Base-by-base conservation (phyloP, 2,113 vertebrate genomes). In the Platysternon megacephalum region DNA sequence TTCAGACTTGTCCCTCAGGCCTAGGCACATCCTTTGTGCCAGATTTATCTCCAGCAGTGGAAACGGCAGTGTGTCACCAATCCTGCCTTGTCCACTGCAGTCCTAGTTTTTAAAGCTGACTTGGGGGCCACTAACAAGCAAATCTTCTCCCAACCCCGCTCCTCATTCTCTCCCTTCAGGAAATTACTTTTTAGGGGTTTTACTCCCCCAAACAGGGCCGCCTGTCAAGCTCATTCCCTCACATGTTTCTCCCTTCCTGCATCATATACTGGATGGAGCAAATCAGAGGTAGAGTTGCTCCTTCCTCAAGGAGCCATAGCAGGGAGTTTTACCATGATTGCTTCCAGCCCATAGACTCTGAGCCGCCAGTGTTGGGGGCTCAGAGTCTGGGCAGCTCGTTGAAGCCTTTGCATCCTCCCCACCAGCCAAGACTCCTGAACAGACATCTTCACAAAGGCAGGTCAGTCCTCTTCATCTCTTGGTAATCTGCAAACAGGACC, bases 371-470 rank as follows among this genome's bases (percentile, higher is more conserved):
- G 26, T 24, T 56, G 9, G 49, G 65, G 48, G 26, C 26, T 48
- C 8, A 2, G 82, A 16, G 53, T 22, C 26, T 17, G 68, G 49
- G 82, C 53, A 61, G 87, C 42, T 78, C 35, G 19, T 21, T 48
- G 53, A 82, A 58, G 26, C 79, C 82, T n/a, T 53, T 86, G 79
- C 29, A 74, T 48, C 42, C 85, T 52, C 28, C 6, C 76, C 2
- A 2, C 3, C 22, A 55, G 32, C 35, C 19, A 13, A 24, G 2
- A 55, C 2, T 9, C 10, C 44, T 51, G 32, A 12, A 48, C 6
- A 29, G 0, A 0, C 2, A 17, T 79, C 3, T 11, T n/a, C 6
- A 16, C 13, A 29, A 79, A 29, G 42, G 21, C 61, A 26, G 2
- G 35, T 28, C 39, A 3, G 12, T 52, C 58, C 4, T 53, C 85